Evolutionary conservation across 2,113 vertebrate genomes (phyloP).

Genomic region (Irena cyanogastra): DNA sequence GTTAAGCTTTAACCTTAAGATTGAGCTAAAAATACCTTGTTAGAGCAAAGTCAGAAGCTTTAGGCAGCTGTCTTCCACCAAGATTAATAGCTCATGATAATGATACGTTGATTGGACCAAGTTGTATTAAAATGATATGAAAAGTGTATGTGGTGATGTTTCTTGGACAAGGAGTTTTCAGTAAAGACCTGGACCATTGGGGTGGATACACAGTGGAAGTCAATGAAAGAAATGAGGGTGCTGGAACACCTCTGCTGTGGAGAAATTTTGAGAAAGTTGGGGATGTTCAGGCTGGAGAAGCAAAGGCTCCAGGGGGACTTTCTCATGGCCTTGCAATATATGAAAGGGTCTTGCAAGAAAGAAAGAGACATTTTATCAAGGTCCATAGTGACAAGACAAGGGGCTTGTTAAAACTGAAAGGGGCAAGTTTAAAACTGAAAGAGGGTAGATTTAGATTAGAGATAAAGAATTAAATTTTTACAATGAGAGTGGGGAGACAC

Average conservation of each 20-base stretch:
- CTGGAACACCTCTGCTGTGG: not conserved
- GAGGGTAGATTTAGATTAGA: not conserved
- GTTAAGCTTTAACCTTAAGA: not conserved
- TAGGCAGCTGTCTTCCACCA: not conserved
- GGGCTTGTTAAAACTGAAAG: not conserved
- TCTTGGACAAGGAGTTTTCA: not conserved
- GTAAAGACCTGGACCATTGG: not conserved
- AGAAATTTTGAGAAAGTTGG: not conserved
- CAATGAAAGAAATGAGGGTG: not conserved
- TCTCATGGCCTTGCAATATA: not conserved
- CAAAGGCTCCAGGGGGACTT: accelerated
- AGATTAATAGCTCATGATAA: not conserved
- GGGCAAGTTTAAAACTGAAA: not conserved
- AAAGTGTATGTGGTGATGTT: not conserved
- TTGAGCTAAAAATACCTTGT: not conserved
- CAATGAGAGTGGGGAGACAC: accelerated
- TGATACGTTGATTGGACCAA: not conserved
- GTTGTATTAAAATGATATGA: not conserved
- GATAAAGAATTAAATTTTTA: not conserved
- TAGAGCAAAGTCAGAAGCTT: not conserved
- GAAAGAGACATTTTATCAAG: not conserved
- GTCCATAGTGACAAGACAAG: not conserved
- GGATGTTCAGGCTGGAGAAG: not conserved
- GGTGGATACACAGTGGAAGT: not conserved
- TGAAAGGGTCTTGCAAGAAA: not conserved